Evolutionary conservation across 2,888 invertebrate genomes (phyloP).

Genomic region (Cephus pygmeus): DNA sequence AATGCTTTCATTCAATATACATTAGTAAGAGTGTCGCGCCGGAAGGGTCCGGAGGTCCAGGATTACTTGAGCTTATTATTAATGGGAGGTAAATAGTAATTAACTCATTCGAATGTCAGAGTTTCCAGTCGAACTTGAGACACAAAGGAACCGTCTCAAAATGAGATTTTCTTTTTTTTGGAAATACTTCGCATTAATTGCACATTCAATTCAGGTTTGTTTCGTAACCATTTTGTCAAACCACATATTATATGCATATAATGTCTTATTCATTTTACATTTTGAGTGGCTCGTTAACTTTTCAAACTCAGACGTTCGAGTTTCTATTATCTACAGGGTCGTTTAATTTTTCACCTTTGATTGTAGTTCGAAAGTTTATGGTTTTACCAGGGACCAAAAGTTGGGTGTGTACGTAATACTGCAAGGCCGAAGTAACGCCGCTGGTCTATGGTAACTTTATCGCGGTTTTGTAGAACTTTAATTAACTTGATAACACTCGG

Average conservation of each 20-base stretch:
- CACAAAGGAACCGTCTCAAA: not conserved
- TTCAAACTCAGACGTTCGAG: not conserved
- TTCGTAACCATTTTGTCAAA: too few relatives aligned
- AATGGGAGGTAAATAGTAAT: not conserved
- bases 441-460: not conserved
- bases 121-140: not conserved
- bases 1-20: constrained; percentile 3
- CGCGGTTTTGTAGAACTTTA: not conserved
- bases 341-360: not conserved
- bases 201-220: too few relatives aligned
- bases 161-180: not conserved
- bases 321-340: not conserved
- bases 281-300: not conserved
- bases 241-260: not conserved
- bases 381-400: not conserved
- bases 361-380: not conserved
- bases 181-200: too few relatives aligned
- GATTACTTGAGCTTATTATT: not conserved
- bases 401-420: not conserved
- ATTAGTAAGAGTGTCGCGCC: not conserved
- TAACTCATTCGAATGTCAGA: not conserved
- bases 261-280: not conserved
- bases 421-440: not conserved
- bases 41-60: not conserved
- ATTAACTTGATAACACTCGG: too few relatives aligned